Evolutionary conservation across 2,888 invertebrate genomes (phyloP).

Genomic region (Noctua janthina): DNA sequence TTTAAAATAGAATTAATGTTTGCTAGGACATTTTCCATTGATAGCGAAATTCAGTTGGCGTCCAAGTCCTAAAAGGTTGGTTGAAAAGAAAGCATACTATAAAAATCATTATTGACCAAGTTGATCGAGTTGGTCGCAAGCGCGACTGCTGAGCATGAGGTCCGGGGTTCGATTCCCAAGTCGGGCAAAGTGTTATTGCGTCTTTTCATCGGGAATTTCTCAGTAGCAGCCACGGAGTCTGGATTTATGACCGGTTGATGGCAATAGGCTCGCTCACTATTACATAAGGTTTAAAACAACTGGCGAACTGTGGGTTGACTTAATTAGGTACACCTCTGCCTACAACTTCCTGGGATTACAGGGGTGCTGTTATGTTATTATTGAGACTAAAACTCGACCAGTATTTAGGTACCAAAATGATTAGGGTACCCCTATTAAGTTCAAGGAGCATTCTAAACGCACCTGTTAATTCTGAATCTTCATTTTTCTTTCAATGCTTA

Average conservation of each 20-base stretch:
- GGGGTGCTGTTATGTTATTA: neutral
- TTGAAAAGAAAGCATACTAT: neutral
- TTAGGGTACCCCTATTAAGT: neutral
- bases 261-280: neutral
- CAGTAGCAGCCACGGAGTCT: neutral
- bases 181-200: neutral
- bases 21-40: neutral
- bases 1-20: constrained; percentile 1
- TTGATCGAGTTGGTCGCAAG: neutral
- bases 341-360: neutral
- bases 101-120: neutral
- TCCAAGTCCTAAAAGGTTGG: neutral
- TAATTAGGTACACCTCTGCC: too few relatives aligned
- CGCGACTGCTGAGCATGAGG: neutral
- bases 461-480: neutral
- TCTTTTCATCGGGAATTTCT: neutral
- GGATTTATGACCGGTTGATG: neutral
- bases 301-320: too few relatives aligned
- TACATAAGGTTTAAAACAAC: too few relatives aligned
- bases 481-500: neutral
- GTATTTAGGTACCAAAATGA: neutral
- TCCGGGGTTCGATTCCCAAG: neutral
- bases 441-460: neutral
- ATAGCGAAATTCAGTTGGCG: neutral
- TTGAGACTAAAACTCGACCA: too few relatives aligned